phyloP scores from a whole-genome alignment of 2,113 vertebrate genomes.

The Sceloporus undulatus region DNA sequence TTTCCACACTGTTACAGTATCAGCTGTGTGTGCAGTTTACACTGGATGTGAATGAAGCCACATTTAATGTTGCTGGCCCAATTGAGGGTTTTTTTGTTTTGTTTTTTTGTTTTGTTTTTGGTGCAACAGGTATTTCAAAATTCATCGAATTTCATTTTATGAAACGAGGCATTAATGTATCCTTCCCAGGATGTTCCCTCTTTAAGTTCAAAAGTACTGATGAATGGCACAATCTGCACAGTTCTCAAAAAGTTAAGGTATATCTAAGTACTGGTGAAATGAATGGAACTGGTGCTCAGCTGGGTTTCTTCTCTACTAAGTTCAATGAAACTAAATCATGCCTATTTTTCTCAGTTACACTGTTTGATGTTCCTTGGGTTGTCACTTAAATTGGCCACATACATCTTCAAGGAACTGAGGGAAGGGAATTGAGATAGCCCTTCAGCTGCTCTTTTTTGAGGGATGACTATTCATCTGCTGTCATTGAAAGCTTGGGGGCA shows the following conservation, averaged over 20 bases:
- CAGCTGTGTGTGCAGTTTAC: background rate
- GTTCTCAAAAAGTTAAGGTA: background rate
- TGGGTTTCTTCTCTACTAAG: background rate
- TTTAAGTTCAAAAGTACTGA: background rate
- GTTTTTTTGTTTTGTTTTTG: too few relatives aligned
- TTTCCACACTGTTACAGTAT: background rate
- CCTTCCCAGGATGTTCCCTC: rapidly evolving
- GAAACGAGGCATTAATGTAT: rapidly evolving
- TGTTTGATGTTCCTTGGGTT: background rate
- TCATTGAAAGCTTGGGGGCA: background rate
- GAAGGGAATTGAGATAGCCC: background rate
- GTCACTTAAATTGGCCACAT: background rate
- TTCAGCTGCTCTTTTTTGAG: background rate
- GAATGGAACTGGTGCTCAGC: background rate
- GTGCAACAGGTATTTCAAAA: background rate
- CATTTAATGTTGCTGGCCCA: background rate
- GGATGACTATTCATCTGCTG: background rate
- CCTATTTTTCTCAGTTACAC: background rate
- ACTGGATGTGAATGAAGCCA: background rate
- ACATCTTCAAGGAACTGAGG: background rate
- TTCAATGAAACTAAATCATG: background rate
- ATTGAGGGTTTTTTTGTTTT: background rate
- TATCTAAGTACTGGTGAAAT: background rate
- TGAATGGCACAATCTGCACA: background rate
- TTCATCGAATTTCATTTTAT: background rate